Evolutionary conservation across 1,140 invertebrate species (phyloP), one percentile per base, ranked within the genome.

Genomic region (Lasaia peninsularis): DNA sequence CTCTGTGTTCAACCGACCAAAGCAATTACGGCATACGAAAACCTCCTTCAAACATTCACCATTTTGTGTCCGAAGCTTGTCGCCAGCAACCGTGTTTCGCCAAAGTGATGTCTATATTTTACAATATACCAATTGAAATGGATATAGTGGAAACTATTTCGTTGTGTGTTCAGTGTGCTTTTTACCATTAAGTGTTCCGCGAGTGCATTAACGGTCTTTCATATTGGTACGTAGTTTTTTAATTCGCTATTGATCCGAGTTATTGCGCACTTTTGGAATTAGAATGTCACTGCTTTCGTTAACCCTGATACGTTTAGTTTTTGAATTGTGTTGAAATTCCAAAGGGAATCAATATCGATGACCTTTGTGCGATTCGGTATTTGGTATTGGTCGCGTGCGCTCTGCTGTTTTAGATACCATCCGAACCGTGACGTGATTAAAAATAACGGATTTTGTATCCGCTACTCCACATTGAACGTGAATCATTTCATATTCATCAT

Each of bases 41-140:
- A 82, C 73, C 70, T 71, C 68, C 84, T 86, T 82, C 78, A 84
- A 77, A 76, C 75, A 83, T 83, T 88, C 82, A 86, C 84, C 83
- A 86, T 87, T 87, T 81, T 78, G 70, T 77, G 59, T 62, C 67
- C 73, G 80, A 58, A 68, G 62, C 62, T 81, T 69, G 69, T 35
- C 52, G 58, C 69, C 63, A 71, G 63, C 72, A 65, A 68, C 73
- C 71, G 71, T 69, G 50, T 78, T 67, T 59, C 58, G 67, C 50
- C 14, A 12, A 40, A 32, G 20, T 53, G 50, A 53, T 60, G 16
- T 18, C 10, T 35, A 48, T 32, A 37, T 51, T 51, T 49, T 52
- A 12, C 31, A 34, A 32, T 24, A 14, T 24, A 44, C 21, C 2
- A 18, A 44, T 37, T 55, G 53, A 44, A 24, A 55, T 44, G 48